Conservation (phyloP, 2,888 invertebrate species). For the Tineola bisselliella region DNA sequence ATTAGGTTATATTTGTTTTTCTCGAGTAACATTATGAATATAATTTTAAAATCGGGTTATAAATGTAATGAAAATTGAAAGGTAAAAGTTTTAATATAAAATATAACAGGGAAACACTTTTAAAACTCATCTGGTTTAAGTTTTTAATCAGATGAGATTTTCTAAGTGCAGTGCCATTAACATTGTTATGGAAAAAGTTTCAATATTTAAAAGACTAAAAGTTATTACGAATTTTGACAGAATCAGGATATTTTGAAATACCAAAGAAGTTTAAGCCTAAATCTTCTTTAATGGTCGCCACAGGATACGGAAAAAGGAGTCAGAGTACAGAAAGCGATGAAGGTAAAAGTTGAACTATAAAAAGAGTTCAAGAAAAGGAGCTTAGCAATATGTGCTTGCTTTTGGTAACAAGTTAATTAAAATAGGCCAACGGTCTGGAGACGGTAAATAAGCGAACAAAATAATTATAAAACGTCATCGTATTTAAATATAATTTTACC, state of each 20-base stretch:
- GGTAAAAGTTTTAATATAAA: no score
- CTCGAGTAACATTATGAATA: no score
- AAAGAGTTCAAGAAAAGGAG: neutral
- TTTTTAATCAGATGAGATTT: neutral
- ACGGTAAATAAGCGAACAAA: no score
- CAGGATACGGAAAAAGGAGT: constrained; percentile 51
- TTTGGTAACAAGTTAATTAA: neutral
- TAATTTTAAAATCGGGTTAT: no score
- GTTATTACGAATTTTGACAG: constrained; percentile 15
- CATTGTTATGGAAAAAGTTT: neutral
- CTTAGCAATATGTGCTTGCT: neutral
- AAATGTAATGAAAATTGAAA: no score
- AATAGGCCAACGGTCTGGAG: no score
- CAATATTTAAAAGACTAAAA: neutral
- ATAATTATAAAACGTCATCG: no score
- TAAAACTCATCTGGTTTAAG: neutral
- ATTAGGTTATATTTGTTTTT: no score
- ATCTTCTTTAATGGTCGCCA: constrained; percentile 41
- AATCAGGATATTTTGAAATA: constrained; percentile 23
- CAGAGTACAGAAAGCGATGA: constrained; percentile 36
- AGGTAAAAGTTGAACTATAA: constrained; percentile 34
- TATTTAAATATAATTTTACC: no score
- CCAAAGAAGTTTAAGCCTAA: constrained; percentile 39
- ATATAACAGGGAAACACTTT: no score
- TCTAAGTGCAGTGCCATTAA: neutral